Evolutionary conservation across 2,113 vertebrate genomes (phyloP).

Genomic region (Myrmecophaga tridactyla): DNA sequence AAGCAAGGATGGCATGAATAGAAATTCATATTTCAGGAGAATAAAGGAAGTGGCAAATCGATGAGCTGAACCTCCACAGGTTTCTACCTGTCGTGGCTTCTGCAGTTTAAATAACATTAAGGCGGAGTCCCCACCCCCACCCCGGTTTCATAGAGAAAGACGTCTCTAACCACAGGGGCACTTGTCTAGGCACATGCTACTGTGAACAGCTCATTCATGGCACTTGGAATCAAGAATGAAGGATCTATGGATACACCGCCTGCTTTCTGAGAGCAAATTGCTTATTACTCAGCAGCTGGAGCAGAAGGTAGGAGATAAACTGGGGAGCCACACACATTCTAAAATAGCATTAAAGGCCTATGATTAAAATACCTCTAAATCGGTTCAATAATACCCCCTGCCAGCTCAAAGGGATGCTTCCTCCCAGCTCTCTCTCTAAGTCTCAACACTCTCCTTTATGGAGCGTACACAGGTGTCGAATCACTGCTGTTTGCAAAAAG

Average conservation of each 20-base stretch:
- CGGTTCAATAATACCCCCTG: constrained; percentile 56
- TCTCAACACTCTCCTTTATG: background rate
- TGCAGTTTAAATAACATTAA: background rate
- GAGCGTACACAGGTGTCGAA: background rate
- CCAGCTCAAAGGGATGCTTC: constrained; percentile 58
- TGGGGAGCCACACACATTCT: background rate
- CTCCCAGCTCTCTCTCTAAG: background rate
- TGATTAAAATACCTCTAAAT: constrained; percentile 71
- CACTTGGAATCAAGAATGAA: constrained; percentile 24
- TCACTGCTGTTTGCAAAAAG: constrained; percentile 32
- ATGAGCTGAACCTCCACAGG: background rate
- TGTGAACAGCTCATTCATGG: constrained; percentile 41
- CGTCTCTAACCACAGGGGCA: constrained; percentile 20
- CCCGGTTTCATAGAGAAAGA: background rate
- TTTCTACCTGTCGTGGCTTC: background rate
- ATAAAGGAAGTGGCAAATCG: constrained; percentile 25
- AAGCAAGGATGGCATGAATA: constrained; percentile 33
- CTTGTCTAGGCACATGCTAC: constrained; percentile 45
- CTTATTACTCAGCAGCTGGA: constrained; percentile 47
- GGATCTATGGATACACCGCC: background rate
- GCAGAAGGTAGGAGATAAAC: background rate
- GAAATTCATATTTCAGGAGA: constrained; percentile 9
- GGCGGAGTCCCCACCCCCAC: background rate
- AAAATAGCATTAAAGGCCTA: constrained; percentile 65
- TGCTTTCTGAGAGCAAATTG: constrained; percentile 24